These are phyloP conservation scores for Alca torda DNA, from an alignment of 2,797 vertebrate species.

Conservation along the genomic window DNA sequence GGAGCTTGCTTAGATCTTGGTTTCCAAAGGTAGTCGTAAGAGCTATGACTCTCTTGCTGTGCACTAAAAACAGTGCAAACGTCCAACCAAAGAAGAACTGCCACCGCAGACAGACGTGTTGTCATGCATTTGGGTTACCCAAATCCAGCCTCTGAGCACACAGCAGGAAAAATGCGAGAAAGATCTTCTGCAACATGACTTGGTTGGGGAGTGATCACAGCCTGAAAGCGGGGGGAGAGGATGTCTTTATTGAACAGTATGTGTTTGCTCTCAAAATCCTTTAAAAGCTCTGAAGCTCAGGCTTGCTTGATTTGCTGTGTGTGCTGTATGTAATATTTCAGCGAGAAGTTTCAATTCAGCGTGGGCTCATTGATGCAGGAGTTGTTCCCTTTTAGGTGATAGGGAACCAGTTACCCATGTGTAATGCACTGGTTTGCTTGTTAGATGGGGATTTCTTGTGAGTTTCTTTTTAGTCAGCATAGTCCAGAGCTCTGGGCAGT, in stretches of 20 bases:
- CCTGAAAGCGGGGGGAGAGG: not conserved
- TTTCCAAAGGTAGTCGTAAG: conserved; percentile 39
- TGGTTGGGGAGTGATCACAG: not conserved
- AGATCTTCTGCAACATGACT: not conserved
- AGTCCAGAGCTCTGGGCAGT: not conserved
- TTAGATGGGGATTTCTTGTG: not conserved
- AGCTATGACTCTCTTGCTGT: conserved; percentile 9
- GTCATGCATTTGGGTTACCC: not conserved
- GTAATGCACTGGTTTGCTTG: not conserved
- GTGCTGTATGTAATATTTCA: not conserved
- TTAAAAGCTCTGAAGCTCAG: conserved; percentile 20
- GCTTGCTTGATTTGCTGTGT: not conserved
- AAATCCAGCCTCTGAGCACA: not conserved
- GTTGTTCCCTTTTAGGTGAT: not conserved
- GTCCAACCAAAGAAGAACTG: not conserved
- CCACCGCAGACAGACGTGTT: not conserved
- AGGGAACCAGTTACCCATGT: not conserved
- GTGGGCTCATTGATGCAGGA: not conserved
- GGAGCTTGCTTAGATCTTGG: conserved; percentile 27
- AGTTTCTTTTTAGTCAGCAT: not conserved
- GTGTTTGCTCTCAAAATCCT: conserved; percentile 37
- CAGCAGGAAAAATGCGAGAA: not conserved
- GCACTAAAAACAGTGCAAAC: not conserved
- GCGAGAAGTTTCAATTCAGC: not conserved
- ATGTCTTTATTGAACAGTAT: not conserved